phyloP scores from a whole-genome alignment of 2,113 vertebrate genomes.

The Eolophus roseicapilla region DNA sequence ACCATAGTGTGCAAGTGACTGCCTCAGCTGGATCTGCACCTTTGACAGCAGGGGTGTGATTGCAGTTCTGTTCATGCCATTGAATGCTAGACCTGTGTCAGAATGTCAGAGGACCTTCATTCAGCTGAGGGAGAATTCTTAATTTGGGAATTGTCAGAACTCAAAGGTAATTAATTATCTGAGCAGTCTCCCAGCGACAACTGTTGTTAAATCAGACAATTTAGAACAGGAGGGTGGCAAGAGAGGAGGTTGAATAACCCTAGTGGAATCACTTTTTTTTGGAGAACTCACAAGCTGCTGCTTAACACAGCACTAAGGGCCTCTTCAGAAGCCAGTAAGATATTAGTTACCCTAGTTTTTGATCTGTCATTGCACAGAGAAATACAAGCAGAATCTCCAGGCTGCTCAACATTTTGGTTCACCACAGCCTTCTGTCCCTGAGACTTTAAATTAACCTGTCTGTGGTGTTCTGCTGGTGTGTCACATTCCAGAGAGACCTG shows the following conservation, averaged over 20 bases:
- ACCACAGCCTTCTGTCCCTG: accelerated
- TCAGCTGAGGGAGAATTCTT: neutral
- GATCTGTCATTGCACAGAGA: neutral
- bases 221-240: neutral
- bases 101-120: neutral
- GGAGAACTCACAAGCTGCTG: neutral
- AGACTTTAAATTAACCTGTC: neutral
- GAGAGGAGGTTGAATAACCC: neutral
- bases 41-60: neutral
- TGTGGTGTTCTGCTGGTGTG: accelerated
- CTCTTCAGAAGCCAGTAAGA: neutral
- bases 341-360: neutral
- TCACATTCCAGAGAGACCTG: neutral
- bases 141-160: neutral
- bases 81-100: neutral
- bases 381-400: neutral
- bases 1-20: neutral
- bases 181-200: neutral
- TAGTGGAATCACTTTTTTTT: neutral
- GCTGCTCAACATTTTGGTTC: neutral
- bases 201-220: neutral
- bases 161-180: neutral
- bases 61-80: neutral
- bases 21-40: neutral
- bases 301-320: neutral